These are phyloP conservation scores for Ricordea florida DNA, from an alignment of 92 coral and sea anemone genomes.

Conservation along the genomic window DNA sequence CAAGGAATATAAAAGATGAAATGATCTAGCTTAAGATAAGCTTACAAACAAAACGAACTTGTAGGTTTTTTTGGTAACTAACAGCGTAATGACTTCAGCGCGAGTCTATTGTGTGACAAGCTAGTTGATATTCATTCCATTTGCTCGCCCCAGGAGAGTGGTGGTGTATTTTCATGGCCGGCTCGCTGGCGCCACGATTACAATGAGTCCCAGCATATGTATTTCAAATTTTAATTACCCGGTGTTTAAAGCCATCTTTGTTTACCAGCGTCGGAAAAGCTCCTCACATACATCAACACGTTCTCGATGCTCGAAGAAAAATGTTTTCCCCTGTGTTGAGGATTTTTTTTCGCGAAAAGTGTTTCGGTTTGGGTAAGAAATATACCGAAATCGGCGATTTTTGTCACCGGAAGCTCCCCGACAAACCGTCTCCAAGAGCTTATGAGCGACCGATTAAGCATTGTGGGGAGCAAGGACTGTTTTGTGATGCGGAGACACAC, in stretches of 20 bases:
- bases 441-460: slow-evolving; percentile 46
- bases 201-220: slow-evolving; percentile 92
- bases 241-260: slow-evolving; percentile 63
- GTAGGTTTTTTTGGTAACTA: background rate
- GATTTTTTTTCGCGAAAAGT: background rate
- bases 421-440: slow-evolving; percentile 72
- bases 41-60: background rate
- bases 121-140: slow-evolving; percentile 72
- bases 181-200: slow-evolving; percentile 81
- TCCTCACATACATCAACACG: background rate
- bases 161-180: slow-evolving; percentile 55
- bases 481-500: slow-evolving; percentile 87
- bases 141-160: slow-evolving; percentile 90
- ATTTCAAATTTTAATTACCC: slow-evolving; percentile 85
- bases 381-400: slow-evolving; percentile 28
- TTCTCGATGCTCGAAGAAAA: background rate
- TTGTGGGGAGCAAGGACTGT: slow-evolving; percentile 74
- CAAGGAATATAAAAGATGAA: background rate
- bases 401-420: slow-evolving; percentile 72
- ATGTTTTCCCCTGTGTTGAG: background rate
- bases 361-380: slow-evolving; percentile 4
- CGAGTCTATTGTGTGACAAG: slow-evolving; percentile 49
- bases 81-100: slow-evolving; percentile 15
- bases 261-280: slow-evolving; percentile 33
- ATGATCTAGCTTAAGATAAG: background rate